Evolutionary conservation across 2,797 vertebrate genomes (phyloP).

Genomic region (Mionectes olivaceus): DNA sequence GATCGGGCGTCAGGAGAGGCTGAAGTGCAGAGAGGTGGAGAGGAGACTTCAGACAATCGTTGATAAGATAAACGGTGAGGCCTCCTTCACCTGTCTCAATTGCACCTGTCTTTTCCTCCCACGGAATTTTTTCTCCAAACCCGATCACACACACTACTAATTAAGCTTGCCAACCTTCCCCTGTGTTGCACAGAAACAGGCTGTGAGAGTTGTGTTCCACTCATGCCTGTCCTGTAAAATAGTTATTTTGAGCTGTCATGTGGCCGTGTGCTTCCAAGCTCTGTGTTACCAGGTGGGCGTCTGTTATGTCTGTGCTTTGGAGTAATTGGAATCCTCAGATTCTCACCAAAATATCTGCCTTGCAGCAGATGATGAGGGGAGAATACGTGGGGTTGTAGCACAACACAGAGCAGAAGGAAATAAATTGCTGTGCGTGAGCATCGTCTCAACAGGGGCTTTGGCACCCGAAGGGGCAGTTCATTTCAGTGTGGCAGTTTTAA

Average conservation of each 20-base stretch:
- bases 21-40: constrained; percentile 92
- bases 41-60: constrained; percentile 89
- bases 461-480: background rate
- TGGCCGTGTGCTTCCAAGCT: constrained; percentile 8
- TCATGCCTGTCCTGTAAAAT: background rate
- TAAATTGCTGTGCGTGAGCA: background rate
- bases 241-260: constrained; percentile 10
- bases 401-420: background rate
- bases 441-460: fast-evolving
- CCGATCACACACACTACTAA: background rate
- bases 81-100: background rate
- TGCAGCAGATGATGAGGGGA: constrained; percentile 38
- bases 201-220: background rate
- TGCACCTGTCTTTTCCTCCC: background rate
- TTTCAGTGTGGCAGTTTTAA: background rate
- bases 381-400: background rate
- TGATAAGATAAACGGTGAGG: constrained; percentile 88
- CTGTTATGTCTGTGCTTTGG: constrained; percentile 40
- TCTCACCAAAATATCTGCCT: constrained; percentile 46
- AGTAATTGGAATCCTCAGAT: background rate
- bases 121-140: background rate
- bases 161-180: background rate
- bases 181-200: background rate
- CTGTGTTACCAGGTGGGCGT: constrained; percentile 24
- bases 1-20: constrained; percentile 88